Base-by-base conservation (phyloP, 2,113 vertebrate genomes). In the Helogale parvula region DNA sequence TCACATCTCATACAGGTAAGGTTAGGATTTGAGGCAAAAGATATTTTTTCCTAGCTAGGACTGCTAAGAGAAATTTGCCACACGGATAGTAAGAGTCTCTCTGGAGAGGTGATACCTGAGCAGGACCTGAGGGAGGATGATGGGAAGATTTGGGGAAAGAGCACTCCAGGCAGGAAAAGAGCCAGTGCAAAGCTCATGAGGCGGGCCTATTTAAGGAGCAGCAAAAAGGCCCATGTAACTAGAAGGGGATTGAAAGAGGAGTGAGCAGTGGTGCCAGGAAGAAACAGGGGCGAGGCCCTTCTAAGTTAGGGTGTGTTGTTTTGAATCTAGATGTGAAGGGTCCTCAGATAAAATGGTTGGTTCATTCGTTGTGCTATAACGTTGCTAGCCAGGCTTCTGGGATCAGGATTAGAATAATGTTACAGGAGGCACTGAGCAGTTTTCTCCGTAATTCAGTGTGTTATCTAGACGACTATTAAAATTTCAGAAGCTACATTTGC, bases 111-210 rank as follows among this genome's bases (percentile, higher is more conserved):
- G 41, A 57, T 76, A 33, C 72, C 95, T 93, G 66, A 96, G 65
- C 10, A 57, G 77, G 23, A 79, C 45, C 6, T 38, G 69, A 82
- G n/a, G 13, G 23, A 33, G 16, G n/a, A 81, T 52, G 31, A 7
- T 52, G 19, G 82, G 57, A 66, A 88, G 29, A 54, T 80, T 38
- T 94, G 69, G 52, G 12, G 35, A 84, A 95, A 47, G 77, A 65
- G 31, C 41, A 41, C 65, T 91, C 50, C 25, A 33, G 86, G 93
- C 17, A 91, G 31, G 29, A 88, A 89, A 93, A 93, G 69, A 92
- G 38, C 31, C 63, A 52, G 1, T 76, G 25, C 57, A 50, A 25
- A 41, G 33, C 50, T 88, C 31, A 17, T 91, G 45, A 71, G 38
- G 25, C 76, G 35, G 54, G 29, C 27, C 16, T 63, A 14, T 33